Evolutionary conservation across 2,888 invertebrate genomes (phyloP), one percentile per base, ranked within the genome.

Genomic region (Homarus gammarus): DNA sequence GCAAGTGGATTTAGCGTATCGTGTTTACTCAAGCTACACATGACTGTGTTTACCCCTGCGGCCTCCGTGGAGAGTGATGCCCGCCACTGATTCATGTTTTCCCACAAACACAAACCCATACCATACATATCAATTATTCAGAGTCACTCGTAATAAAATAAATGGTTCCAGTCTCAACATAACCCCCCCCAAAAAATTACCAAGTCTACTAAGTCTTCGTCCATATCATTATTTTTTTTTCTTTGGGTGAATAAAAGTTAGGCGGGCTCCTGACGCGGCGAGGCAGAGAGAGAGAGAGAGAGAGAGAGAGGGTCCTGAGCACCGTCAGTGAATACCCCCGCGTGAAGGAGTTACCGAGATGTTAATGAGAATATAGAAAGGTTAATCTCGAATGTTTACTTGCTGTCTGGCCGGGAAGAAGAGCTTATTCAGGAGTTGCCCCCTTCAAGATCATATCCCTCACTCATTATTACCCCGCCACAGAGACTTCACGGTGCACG

Each of bases 321-420:
- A 27, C 10, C 31, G 27, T 6, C 51, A 51, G 49, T 79, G 78
- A 79, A 79, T 79, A 56, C 49, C 33, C 49, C 15, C 51, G 31
- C 18, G 56, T 51, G 78, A 56, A 83, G 83, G 70, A 33, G 49
- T 70, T 83, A 83, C 68, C n/a, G 70, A 83, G 70, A 83, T 31
- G 44, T 83, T 83, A 83, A 70, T 83, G 83, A 83, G 83, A 83
- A 83, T 83, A 83, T 70, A 83, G 70, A 83, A 83, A 68, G 49
- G 68, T 82, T 83, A 83, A 83, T 70, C 83, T 70, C 70, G 70
- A 44, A 70, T 83, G 83, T 83, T 83, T 83, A 83, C 83, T 70
- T 83, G 68, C 44, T 70, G 40, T 40, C 70, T 70, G 78, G 78
- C 56, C 36, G 33, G 56, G 31, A 64, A 64, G 27, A 27, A 64